Percentiles rank a stretch among this genome's conserved stretches.
Evolutionary conservation across 92 coral and sea anemone species (phyloP).

Genomic region (Metridium senile): DNA sequence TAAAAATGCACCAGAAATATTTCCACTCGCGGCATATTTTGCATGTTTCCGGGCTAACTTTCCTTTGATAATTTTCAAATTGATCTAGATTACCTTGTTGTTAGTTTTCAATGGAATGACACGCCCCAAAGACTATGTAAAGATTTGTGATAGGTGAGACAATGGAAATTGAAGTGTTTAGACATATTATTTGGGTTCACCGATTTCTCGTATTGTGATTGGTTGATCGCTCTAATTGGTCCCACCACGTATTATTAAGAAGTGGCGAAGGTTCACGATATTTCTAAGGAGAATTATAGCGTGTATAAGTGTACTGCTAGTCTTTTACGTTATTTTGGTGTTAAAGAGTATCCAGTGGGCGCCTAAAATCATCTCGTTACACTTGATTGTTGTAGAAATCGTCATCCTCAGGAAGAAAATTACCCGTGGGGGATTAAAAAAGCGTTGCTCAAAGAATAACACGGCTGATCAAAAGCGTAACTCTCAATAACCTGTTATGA

Average conservation of each 20-base stretch:
- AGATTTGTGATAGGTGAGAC: constrained; percentile 96
- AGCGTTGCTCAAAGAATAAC: not conserved
- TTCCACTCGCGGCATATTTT: not conserved
- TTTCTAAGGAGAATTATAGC: constrained; percentile 83
- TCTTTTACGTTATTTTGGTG: constrained; percentile 18
- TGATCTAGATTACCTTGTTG: constrained; percentile 96
- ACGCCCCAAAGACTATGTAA: constrained; percentile 97
- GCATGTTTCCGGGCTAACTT: constrained; percentile 40
- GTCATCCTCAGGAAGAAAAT: not conserved
- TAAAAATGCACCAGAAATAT: constrained; percentile 6
- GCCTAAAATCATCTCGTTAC: constrained; percentile 25
- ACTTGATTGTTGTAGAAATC: constrained; percentile 9
- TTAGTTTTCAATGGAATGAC: constrained; percentile 89
- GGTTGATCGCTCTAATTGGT: constrained; percentile 92
- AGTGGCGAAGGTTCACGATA: constrained; percentile 93
- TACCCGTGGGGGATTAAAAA: not conserved
- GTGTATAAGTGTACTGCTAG: constrained; percentile 56
- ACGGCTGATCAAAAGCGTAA: constrained; percentile 60
- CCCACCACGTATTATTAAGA: constrained; percentile 99
- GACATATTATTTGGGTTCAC: constrained; percentile 99
- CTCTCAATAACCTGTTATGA: constrained; percentile 83
- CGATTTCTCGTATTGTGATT: constrained; percentile 84
- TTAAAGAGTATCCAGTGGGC: not conserved
- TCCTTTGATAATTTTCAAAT: constrained; percentile 68
- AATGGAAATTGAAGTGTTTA: constrained; percentile 99